Evolutionary conservation across 1,140 invertebrate species (phyloP).

Genomic region (Drosophila nikananu): DNA sequence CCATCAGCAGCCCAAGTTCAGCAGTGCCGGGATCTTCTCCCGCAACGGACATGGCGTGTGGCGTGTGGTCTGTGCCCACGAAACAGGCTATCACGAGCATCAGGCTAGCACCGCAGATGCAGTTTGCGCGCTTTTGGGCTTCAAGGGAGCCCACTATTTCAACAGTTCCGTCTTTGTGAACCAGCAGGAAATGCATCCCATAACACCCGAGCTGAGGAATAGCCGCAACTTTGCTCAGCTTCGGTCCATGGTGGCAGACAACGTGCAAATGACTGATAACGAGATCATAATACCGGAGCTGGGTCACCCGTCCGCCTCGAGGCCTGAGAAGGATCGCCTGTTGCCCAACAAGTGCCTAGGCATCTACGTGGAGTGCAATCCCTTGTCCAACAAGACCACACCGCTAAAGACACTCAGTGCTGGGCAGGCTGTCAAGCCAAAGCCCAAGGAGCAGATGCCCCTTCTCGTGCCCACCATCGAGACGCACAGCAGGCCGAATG

Average conservation of each 20-base stretch:
- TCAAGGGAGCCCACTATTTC: slow-evolving; percentile 68
- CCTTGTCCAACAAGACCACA: slow-evolving; percentile 55
- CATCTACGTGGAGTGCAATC: slow-evolving; percentile 76
- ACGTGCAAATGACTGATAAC: slow-evolving; percentile 50
- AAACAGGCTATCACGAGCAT: slow-evolving; percentile 71
- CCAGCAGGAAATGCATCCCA: slow-evolving; percentile 57
- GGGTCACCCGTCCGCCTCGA: neutral
- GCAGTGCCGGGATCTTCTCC: slow-evolving; percentile 87
- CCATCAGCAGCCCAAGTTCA: slow-evolving; percentile 87
- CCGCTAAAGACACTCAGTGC: slow-evolving; percentile 76
- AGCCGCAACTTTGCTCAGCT: slow-evolving; percentile 20
- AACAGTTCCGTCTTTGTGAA: slow-evolving; percentile 65
- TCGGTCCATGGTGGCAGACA: slow-evolving; percentile 46
- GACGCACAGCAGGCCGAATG: slow-evolving; percentile 70
- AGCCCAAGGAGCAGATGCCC: slow-evolving; percentile 11
- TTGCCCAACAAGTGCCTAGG: slow-evolving; percentile 58
- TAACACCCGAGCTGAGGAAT: slow-evolving; percentile 65
- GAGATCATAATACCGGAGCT: slow-evolving; percentile 36
- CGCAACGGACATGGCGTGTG: slow-evolving; percentile 87
- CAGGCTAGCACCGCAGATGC: slow-evolving; percentile 55
- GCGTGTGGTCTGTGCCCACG: slow-evolving; percentile 87
- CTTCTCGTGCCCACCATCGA: slow-evolving; percentile 58
- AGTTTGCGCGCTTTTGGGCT: slow-evolving; percentile 74
- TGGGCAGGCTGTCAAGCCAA: slow-evolving; percentile 41
- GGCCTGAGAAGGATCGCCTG: slow-evolving; percentile 47